Evolutionary conservation across 1,140 invertebrate genomes (phyloP).

Genomic region (Temnothorax longispinosus): DNA sequence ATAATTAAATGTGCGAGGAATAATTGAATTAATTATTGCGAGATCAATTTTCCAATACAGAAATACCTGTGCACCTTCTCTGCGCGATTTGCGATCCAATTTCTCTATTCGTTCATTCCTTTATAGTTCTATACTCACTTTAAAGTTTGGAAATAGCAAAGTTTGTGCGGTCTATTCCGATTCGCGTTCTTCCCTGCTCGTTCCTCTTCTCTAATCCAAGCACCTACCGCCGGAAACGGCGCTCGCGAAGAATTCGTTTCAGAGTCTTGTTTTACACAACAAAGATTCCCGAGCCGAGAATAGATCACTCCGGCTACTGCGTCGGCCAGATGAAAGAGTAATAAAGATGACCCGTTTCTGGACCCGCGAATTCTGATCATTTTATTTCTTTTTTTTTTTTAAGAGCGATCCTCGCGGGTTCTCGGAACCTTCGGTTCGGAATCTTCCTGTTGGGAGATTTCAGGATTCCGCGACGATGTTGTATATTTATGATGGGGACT

Average conservation of each 20-base stretch:
- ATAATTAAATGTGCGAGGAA: neutral
- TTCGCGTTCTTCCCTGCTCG: neutral
- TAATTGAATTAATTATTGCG: neutral
- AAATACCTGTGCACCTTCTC: too few species aligned
- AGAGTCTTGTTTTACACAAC: constrained; percentile 33
- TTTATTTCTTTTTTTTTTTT: neutral
- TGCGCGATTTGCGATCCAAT: neutral
- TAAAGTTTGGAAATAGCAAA: neutral
- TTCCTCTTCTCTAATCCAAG: neutral
- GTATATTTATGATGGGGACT: constrained; percentile 1
- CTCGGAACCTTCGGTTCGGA: neutral
- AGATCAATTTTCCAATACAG: neutral
- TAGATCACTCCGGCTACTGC: constrained; percentile 22
- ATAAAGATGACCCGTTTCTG: constrained; percentile 19
- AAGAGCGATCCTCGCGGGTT: neutral
- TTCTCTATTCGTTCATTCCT: neutral
- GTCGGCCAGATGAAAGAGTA: constrained; percentile 32
- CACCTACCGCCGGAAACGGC: constrained; percentile 27
- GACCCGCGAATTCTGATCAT: constrained; percentile 8
- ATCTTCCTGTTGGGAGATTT: neutral
- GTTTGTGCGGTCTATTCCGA: neutral
- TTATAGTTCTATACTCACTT: neutral
- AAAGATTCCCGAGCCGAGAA: constrained; percentile 31
- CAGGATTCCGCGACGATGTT: neutral
- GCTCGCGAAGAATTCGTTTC: constrained; percentile 15